A percentile compares a stretch with the other conserved stretches of the same genome.
These are phyloP conservation scores for Acanthosepion pharaonis DNA, from an alignment of 2,888 invertebrate species.

Conservation along the genomic window DNA sequence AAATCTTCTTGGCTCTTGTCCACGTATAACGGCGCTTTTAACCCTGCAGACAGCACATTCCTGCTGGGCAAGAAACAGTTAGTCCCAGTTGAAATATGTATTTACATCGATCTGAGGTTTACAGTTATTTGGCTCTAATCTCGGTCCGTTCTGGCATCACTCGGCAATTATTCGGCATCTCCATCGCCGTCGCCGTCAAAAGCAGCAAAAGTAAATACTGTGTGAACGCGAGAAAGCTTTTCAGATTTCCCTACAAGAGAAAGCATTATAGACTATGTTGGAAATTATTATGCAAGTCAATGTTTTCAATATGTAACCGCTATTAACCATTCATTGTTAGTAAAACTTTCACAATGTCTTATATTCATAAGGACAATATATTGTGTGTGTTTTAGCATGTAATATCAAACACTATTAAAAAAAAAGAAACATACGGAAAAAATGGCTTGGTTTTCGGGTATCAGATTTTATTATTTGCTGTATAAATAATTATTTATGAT, in stretches of 20 bases:
- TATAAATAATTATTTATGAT: no score
- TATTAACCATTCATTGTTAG: no score
- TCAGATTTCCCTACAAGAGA: background rate
- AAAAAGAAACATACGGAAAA: no score
- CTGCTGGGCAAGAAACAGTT: background rate
- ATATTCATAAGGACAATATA: no score
- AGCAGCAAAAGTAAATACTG: background rate
- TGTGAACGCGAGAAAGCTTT: background rate
- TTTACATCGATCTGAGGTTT: background rate
- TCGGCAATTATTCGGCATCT: background rate
- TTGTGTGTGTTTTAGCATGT: no score
- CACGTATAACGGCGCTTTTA: background rate
- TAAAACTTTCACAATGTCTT: no score
- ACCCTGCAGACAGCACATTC: background rate
- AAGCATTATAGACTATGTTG: background rate
- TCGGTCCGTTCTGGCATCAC: background rate
- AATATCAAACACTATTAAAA: no score
- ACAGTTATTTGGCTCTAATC: background rate
- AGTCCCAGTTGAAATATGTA: background rate
- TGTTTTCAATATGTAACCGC: no score
- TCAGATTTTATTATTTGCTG: no score
- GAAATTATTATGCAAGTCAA: background rate
- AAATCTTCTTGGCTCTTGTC: slow-evolving; percentile 33
- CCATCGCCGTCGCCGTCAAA: background rate
- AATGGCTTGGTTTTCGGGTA: no score